Evolutionary conservation across 2,797 vertebrate genomes (phyloP).

Genomic region (Myoxocephalus aenaeus): DNA sequence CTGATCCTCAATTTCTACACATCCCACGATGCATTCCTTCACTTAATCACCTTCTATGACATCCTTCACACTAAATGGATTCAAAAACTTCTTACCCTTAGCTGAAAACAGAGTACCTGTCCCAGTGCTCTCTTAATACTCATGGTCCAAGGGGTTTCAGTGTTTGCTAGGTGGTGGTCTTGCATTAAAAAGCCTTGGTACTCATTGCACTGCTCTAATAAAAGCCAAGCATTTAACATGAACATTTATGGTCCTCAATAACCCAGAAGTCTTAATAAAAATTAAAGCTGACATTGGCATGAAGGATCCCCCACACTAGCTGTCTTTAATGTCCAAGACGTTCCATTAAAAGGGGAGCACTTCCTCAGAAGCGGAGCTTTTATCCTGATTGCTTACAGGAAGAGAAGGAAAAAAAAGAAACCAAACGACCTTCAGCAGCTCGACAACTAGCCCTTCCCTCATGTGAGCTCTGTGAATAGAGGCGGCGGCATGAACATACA

Average conservation of each 20-base stretch:
- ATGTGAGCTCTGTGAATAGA: conserved; percentile 43
- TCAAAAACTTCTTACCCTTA: conserved; percentile 41
- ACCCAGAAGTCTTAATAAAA: conserved; percentile 90
- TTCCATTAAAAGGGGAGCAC: conserved; percentile 88
- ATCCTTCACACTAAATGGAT: conserved; percentile 44
- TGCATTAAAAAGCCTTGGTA: conserved; percentile 68
- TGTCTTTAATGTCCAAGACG: conserved; percentile 87
- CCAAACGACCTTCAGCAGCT: conserved; percentile 84
- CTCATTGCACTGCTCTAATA: conserved; percentile 76
- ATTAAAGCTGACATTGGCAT: conserved; percentile 88
- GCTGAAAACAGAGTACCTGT: conserved; percentile 43
- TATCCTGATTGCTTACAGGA: conserved; percentile 92
- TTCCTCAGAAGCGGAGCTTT: conserved; percentile 87
- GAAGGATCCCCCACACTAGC: conserved; percentile 83
- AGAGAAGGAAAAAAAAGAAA: conserved; percentile 68
- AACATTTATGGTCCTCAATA: conserved; percentile 87
- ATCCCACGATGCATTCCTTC: conserved; percentile 11
- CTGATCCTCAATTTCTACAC: conserved; percentile 22
- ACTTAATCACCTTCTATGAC: conserved; percentile 25
- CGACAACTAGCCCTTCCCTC: conserved; percentile 66
- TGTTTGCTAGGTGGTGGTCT: conserved; percentile 59
- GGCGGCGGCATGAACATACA: conserved; percentile 24
- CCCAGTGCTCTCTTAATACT: conserved; percentile 43
- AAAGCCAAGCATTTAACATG: conserved; percentile 83
- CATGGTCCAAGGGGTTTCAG: conserved; percentile 48